A percentile compares a stretch with the other conserved stretches of the same genome.
Evolutionary conservation across 1,140 invertebrate genomes (phyloP).

Genomic region (Drosophila erecta): DNA sequence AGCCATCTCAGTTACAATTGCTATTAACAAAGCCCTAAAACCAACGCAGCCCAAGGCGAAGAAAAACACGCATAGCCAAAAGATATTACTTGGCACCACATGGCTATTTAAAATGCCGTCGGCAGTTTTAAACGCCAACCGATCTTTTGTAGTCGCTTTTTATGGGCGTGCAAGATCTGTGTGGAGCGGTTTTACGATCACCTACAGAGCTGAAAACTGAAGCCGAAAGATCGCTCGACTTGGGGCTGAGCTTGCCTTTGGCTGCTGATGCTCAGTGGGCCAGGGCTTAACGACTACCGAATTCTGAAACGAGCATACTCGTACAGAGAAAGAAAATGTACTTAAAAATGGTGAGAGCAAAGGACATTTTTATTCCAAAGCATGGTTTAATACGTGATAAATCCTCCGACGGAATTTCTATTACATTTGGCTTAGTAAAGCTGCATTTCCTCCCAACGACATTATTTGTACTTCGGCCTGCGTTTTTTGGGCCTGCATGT

Average conservation of each 20-base stretch:
- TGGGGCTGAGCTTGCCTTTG: constrained; percentile 14
- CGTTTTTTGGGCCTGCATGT: neutral
- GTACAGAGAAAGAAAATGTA: neutral
- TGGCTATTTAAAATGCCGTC: constrained; percentile 58
- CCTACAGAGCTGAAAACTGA: constrained; percentile 16
- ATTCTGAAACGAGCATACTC: constrained; percentile 40
- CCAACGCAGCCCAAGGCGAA: constrained; percentile 31
- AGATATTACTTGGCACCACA: constrained; percentile 36
- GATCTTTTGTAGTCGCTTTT: constrained; percentile 66
- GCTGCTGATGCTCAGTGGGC: constrained; percentile 14
- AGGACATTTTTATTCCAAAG: too few species aligned
- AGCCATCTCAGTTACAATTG: constrained; percentile 33
- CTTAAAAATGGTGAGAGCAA: too few species aligned
- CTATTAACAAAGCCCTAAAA: constrained; percentile 37
- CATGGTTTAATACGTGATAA: too few species aligned
- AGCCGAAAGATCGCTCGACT: constrained; percentile 42
- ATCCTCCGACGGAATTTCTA: neutral
- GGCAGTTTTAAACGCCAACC: constrained; percentile 49
- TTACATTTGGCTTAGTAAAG: neutral
- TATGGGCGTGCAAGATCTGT: constrained; percentile 73
- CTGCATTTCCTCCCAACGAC: neutral
- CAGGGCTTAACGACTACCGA: constrained; percentile 73
- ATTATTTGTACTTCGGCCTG: neutral
- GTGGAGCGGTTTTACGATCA: constrained; percentile 61
- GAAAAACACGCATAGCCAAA: constrained; percentile 31